Percentiles rank a stretch among this genome's conserved stretches.
These are phyloP conservation scores for Cheilosia variabilis DNA, from an alignment of 2,888 invertebrate species.

Conservation along the genomic window DNA sequence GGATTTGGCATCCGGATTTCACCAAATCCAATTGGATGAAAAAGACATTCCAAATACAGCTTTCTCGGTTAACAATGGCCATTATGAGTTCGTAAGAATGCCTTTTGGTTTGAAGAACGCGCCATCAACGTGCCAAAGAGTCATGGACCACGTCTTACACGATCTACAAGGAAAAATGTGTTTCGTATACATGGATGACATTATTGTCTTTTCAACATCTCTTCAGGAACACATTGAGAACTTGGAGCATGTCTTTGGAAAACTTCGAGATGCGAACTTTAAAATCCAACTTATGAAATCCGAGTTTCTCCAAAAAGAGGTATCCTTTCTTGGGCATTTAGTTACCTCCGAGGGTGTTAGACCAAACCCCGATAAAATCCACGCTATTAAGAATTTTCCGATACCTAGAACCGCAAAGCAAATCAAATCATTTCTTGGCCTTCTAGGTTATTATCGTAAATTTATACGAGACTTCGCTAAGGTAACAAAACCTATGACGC, in stretches of 20 bases:
- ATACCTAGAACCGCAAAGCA: too few species aligned
- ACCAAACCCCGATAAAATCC: background rate
- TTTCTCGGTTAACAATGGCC: conserved; percentile 3
- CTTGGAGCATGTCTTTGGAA: background rate
- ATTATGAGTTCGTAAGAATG: conserved; percentile 29
- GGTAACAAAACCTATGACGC: background rate
- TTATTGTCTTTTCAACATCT: conserved; percentile 28
- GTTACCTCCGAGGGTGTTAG: background rate
- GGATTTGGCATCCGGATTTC: conserved; percentile 33
- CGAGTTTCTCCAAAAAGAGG: conserved; percentile 2
- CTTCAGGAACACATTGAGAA: conserved; percentile 27
- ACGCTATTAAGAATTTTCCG: too few species aligned
- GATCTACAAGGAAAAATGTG: too few species aligned
- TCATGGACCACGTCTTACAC: too few species aligned
- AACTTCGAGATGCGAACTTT: background rate
- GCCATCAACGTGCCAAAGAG: too few species aligned
- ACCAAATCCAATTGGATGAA: conserved; percentile 44
- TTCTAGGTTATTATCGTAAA: conserved; percentile 12
- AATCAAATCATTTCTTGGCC: too few species aligned
- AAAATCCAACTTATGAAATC: background rate
- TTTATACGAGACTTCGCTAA: conserved; percentile 20
- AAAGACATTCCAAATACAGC: conserved; percentile 10
- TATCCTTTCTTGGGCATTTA: conserved; percentile 1
- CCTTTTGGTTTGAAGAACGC: background rate
- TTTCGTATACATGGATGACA: background rate